Conservation (phyloP, 2,797 vertebrate genomes). For the Xenops minutus region DNA sequence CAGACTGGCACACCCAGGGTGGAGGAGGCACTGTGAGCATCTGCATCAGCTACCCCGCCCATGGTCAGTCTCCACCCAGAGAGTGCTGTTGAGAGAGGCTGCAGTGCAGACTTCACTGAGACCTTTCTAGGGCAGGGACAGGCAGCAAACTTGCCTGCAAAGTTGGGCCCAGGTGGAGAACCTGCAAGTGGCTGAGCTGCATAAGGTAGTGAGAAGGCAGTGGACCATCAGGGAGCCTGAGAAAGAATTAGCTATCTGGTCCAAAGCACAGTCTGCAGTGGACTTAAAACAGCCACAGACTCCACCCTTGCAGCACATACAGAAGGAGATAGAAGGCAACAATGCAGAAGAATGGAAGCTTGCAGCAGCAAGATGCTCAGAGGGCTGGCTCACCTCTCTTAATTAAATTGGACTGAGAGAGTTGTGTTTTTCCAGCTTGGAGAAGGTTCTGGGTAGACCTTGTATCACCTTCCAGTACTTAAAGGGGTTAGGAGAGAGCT, state of each 20-base stretch:
- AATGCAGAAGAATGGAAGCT: neutral
- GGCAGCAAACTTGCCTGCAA: neutral
- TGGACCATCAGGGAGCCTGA: neutral
- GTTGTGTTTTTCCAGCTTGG: neutral
- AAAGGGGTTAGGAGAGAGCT: accelerated
- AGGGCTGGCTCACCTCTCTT: accelerated
- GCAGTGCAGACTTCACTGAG: neutral
- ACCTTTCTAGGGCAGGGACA: neutral
- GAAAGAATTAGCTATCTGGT: neutral
- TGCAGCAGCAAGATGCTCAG: neutral
- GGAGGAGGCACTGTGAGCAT: neutral
- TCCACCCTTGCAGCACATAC: neutral
- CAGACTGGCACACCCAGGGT: neutral
- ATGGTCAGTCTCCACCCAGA: neutral
- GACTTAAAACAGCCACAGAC: neutral
- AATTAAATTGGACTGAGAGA: neutral
- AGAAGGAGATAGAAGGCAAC: neutral
- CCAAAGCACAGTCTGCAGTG: neutral
- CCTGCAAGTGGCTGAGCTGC: neutral
- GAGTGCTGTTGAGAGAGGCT: neutral
- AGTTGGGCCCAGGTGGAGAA: neutral
- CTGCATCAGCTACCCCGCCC: neutral
- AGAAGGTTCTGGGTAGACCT: neutral
- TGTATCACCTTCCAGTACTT: neutral
- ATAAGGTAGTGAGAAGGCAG: neutral